phyloP scores from a whole-genome alignment of 2,888 invertebrate genomes.

The Lithophane socia region DNA sequence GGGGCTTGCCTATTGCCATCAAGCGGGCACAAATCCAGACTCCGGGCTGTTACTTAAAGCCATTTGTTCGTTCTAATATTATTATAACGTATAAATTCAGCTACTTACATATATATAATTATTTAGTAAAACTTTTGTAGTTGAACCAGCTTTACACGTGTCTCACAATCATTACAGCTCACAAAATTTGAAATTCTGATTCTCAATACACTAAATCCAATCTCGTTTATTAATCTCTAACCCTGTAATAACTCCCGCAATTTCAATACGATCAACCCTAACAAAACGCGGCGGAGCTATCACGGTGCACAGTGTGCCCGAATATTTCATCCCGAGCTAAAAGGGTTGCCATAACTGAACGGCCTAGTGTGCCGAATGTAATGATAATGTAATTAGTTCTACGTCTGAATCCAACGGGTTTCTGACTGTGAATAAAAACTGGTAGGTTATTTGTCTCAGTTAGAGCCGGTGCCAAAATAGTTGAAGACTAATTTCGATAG shows the following conservation, averaged over 20 bases:
- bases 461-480: constrained; percentile 66
- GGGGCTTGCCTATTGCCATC: too few species aligned
- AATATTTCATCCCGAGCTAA: constrained; percentile 62
- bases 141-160: neutral
- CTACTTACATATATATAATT: too few species aligned
- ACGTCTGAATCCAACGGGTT: constrained; percentile 64
- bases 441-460: constrained; percentile 57
- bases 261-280: constrained; percentile 60
- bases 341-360: constrained; percentile 69
- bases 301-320: constrained; percentile 55
- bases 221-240: constrained; percentile 58
- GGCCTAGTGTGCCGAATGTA: constrained; percentile 79
- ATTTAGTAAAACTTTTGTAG: neutral
- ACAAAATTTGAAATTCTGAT: constrained; percentile 41
- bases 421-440: constrained; percentile 60
- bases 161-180: constrained; percentile 20
- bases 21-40: too few species aligned
- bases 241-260: constrained; percentile 54
- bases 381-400: constrained; percentile 82
- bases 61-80: too few species aligned
- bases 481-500: constrained; percentile 64
- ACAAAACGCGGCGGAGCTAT: constrained; percentile 61
- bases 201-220: constrained; percentile 50
- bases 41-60: too few species aligned
- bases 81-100: too few species aligned